Evolutionary conservation across 2,113 vertebrate species (phyloP).

Genomic region (Pandion haliaetus): DNA sequence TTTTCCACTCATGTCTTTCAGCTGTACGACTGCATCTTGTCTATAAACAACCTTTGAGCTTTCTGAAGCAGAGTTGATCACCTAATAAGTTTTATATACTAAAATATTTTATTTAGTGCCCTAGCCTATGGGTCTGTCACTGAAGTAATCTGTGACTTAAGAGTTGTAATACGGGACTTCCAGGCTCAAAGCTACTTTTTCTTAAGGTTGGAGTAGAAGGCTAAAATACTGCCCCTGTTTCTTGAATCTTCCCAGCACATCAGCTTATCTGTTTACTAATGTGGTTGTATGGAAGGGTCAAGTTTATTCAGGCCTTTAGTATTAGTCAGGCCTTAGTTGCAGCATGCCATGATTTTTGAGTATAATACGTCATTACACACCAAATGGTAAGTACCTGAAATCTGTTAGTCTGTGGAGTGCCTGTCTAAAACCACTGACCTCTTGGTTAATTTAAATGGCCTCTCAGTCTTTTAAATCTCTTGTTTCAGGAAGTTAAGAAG

Average conservation of each 20-base stretch:
- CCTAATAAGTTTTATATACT: neutral
- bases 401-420: neutral
- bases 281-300: neutral
- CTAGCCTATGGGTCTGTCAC: neutral
- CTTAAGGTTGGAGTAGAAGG: neutral
- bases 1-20: neutral
- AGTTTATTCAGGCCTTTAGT: neutral
- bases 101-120: neutral
- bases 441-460: neutral
- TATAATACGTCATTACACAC: neutral
- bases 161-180: neutral
- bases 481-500: constrained; percentile 86
- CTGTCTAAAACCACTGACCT: neutral
- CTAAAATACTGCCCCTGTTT: neutral
- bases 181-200: neutral
- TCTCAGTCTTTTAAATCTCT: constrained; percentile 5
- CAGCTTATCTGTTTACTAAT: neutral
- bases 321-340: neutral
- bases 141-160: neutral
- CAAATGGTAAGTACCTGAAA: neutral
- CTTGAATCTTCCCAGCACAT: neutral
- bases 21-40: fast-evolving
- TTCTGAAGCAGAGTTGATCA: neutral
- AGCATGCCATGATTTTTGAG: neutral
- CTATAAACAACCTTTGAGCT: neutral